Conservation (phyloP, 1,140 invertebrate species). For the Orussus abietinus region DNA sequence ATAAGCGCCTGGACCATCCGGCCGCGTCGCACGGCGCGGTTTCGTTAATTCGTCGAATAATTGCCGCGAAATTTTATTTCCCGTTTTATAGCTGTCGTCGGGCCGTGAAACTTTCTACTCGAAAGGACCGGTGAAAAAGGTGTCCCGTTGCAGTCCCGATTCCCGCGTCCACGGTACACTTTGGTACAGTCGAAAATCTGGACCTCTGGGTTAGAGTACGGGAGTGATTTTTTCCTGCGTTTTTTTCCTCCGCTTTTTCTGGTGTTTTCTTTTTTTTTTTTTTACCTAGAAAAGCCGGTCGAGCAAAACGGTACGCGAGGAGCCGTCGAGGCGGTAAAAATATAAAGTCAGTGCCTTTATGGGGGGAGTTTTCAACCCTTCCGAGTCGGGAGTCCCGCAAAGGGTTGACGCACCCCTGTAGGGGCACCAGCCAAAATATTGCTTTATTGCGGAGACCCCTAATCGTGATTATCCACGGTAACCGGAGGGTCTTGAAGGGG, state of each 20-base stretch:
- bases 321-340: slow-evolving; percentile 37
- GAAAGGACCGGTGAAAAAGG: slow-evolving; percentile 10
- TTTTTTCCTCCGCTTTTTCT: slow-evolving; percentile 10
- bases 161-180: too few species aligned
- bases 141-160: background rate
- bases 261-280: background rate
- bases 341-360: slow-evolving; percentile 38
- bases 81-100: too few species aligned
- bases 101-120: too few species aligned
- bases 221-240: slow-evolving; percentile 22
- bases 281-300: too few species aligned
- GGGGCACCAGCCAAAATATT: slow-evolving; percentile 38
- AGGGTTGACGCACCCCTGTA: slow-evolving; percentile 19
- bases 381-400: slow-evolving; percentile 14
- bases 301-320: too few species aligned
- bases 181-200: background rate
- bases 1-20: too few species aligned
- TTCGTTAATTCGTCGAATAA: too few species aligned
- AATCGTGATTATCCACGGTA: slow-evolving; percentile 22
- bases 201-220: slow-evolving; percentile 27
- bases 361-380: slow-evolving; percentile 38
- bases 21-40: too few species aligned
- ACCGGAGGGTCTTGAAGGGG: slow-evolving; percentile 33
- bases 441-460: slow-evolving; percentile 38
- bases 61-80: too few species aligned